Base-by-base conservation (phyloP, 2,797 vertebrate genomes). In the Danio aesculapii region DNA sequence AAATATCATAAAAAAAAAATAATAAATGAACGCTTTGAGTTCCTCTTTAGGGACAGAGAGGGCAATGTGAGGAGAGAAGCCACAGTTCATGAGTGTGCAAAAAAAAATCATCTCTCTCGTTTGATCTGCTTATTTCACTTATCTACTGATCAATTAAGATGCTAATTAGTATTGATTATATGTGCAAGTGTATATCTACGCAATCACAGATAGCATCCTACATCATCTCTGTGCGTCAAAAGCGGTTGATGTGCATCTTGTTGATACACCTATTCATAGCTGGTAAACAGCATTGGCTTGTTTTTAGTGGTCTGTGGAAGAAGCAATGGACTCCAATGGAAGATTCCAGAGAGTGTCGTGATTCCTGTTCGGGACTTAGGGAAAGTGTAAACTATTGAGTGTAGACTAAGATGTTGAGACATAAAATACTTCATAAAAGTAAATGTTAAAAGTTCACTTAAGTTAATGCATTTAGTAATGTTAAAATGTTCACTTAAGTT, bases 1-100 rank as follows among this genome's bases (percentile, higher is more conserved):
- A 93, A 92, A 94, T 92, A 91, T 90, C 88, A 3, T 30, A 30
- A 30, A 30, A 30, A 30, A 86, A 92, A 93, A 93, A 94, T n/a
- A 93, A 94, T 94, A 94, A 94, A 94, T 89, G 92, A 86, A 86
- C 81, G 89, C 89, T 89, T 90, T 90, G 87, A 47, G 90, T 90
- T 90, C 91, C 90, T 89, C 90, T 92, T 92, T 83, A 83, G 89
- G 91, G 87, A 94, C 93, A 94, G 92, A 94, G 91, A 77, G 83
- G 86, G 89, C 90, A 92, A 92, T 94, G 93, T 94, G 89, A 79
- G 72, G 44, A 61, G 43, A 52, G 39, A 68, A 81, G 75, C 73
- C 57, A 67, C 84, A 30, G 84, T 87, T 86, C 73, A 72, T 85
- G 84, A 86, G 84, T 83, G 72, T 68, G 72, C 82, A 68, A 57